A percentile compares a stretch with the other conserved stretches of the same genome.
Conservation (phyloP, 2,113 vertebrate species). For the Mystacornis crossleyi region DNA sequence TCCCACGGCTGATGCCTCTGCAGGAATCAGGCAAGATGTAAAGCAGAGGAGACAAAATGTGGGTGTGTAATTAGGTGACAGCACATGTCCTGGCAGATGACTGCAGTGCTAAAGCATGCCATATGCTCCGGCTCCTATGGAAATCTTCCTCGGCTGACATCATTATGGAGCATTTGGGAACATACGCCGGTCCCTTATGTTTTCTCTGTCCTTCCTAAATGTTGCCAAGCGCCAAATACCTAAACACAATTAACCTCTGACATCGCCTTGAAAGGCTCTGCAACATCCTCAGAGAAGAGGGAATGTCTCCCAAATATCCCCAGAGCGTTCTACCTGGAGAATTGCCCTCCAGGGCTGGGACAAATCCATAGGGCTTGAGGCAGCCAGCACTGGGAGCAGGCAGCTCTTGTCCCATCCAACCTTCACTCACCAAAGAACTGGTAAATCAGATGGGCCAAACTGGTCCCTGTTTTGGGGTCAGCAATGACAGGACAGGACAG, state of each 20-base stretch:
- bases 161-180: not conserved
- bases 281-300: not conserved
- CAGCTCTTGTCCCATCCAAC: not conserved
- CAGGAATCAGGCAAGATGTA: not conserved
- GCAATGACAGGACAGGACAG: not conserved
- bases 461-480: not conserved
- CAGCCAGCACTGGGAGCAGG: not conserved
- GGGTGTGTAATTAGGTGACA: conserved; percentile 44
- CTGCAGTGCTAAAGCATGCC: conserved; percentile 44
- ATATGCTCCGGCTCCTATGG: conserved; percentile 58
- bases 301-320: not conserved
- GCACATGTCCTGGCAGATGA: conserved; percentile 62
- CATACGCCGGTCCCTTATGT: conserved; percentile 12
- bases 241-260: conserved; percentile 65
- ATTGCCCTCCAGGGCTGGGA: not conserved
- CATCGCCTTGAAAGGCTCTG: not conserved
- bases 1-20: not conserved
- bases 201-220: not conserved
- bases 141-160: conserved; percentile 31
- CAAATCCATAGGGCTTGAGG: not conserved
- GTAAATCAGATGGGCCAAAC: not conserved
- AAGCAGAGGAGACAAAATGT: conserved; percentile 25
- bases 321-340: not conserved
- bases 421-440: not conserved
- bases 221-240: conserved; percentile 46